phyloP scores from a whole-genome alignment of 2,797 vertebrate species.

The Meda fulgida region DNA sequence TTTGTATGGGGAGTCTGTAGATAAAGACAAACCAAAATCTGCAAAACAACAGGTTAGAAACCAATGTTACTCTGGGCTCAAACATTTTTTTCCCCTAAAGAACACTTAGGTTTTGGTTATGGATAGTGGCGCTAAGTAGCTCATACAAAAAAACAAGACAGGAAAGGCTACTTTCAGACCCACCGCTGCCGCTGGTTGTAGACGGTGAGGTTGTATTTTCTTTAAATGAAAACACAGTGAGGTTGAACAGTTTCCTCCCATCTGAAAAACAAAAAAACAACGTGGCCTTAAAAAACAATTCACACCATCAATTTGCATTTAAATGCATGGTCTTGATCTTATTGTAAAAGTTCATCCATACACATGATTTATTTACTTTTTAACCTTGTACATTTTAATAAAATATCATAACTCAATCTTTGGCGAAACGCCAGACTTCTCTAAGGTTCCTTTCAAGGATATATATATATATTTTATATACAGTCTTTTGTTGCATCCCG shows the following conservation, averaged over 20 bases:
- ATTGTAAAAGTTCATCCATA: no score
- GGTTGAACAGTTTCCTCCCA: fast-evolving
- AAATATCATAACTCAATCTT: no score
- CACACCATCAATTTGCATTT: not conserved
- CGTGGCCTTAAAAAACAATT: not conserved
- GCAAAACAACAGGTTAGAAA: not conserved
- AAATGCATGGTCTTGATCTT: not conserved
- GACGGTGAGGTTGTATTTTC: no score
- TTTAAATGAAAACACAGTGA: not conserved
- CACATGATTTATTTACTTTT: no score
- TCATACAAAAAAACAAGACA: not conserved
- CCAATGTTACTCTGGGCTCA: not conserved
- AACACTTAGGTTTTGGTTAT: not conserved
- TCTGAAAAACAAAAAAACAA: not conserved
- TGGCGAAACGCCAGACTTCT: no score
- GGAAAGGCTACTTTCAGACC: not conserved
- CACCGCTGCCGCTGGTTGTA: not conserved
- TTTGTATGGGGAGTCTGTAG: fast-evolving
- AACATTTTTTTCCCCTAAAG: not conserved
- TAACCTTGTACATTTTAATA: no score
- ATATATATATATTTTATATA: no score
- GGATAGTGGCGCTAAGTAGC: not conserved
- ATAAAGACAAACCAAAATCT: not conserved
- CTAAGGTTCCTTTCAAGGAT: no score
- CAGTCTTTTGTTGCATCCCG: no score